Evolutionary conservation across 2,888 invertebrate genomes (phyloP).

Genomic region (Rhamphomyia laevipes): DNA sequence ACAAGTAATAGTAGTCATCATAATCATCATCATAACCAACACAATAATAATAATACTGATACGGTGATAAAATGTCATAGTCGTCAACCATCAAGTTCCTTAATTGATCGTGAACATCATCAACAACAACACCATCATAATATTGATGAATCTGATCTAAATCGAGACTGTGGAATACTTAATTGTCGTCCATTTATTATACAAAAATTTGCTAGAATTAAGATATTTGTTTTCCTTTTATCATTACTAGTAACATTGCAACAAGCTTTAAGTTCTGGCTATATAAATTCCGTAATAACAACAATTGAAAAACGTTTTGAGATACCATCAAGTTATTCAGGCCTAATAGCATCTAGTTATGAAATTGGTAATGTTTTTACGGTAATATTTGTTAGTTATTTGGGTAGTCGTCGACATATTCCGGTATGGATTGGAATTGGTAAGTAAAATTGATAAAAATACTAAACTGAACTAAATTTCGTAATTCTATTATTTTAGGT

Average conservation of each 20-base stretch:
- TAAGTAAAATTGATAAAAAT: constrained; percentile 31
- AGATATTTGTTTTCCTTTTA: constrained; percentile 80
- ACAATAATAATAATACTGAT: constrained; percentile 20
- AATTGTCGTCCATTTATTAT: constrained; percentile 74
- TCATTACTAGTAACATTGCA: constrained; percentile 83
- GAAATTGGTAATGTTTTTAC: constrained; percentile 93
- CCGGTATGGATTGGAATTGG: constrained; percentile 92
- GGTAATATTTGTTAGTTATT: constrained; percentile 90
- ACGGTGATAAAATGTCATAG: constrained; percentile 62
- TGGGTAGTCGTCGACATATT: constrained; percentile 83
- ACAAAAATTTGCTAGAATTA: constrained; percentile 81
- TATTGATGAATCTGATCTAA: constrained; percentile 55
- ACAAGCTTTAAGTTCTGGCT: constrained; percentile 82
- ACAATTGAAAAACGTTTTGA: constrained; percentile 93
- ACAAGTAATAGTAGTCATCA: constrained; percentile 12
- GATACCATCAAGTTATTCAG: constrained; percentile 86
- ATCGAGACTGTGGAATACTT: constrained; percentile 76
- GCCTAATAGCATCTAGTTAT: constrained; percentile 86
- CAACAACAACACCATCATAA: constrained; percentile 43
- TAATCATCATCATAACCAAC: constrained; percentile 22
- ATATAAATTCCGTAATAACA: constrained; percentile 91
- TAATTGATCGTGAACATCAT: constrained; percentile 60
- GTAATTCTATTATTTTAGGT: constrained; percentile 38
- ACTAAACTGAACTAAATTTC: not conserved
- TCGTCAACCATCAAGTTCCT: constrained; percentile 63